A percentile compares a stretch with the other conserved stretches of the same genome.
Conservation (phyloP, 2,888 invertebrate species). For the Phrixothrix hirtus region DNA sequence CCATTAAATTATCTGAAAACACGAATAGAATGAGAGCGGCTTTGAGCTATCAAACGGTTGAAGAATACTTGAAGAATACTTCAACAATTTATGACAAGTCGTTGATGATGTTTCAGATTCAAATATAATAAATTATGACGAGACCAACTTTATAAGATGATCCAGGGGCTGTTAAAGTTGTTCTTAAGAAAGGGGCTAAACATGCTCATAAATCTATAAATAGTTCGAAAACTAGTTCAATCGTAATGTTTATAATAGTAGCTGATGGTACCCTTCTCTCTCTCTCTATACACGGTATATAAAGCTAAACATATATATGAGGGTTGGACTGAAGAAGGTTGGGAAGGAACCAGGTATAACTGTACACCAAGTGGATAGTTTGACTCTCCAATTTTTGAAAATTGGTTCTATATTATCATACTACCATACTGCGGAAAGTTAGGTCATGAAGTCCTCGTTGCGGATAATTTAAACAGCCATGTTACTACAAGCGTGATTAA, state of each 20-base stretch:
- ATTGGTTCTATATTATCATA: neutral
- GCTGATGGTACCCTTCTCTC: neutral
- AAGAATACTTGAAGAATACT: slow-evolving; percentile 31
- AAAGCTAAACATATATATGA: neutral
- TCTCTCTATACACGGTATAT: neutral
- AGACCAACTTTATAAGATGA: slow-evolving; percentile 45
- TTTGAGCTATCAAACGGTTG: slow-evolving; percentile 25
- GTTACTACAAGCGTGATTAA: too few species aligned
- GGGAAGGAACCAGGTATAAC: neutral
- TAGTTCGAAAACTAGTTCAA: slow-evolving; percentile 27
- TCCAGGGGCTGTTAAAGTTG: slow-evolving; percentile 33
- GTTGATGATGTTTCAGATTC: neutral
- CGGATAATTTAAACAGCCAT: too few species aligned
- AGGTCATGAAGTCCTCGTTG: too few species aligned
- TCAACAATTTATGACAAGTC: slow-evolving; percentile 21
- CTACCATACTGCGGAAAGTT: neutral
- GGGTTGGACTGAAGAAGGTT: neutral
- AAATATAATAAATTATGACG: slow-evolving; percentile 44
- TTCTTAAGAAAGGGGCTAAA: slow-evolving; percentile 25
- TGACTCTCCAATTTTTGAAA: neutral
- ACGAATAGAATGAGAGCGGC: neutral
- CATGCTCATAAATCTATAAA: slow-evolving; percentile 30
- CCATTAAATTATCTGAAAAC: slow-evolving; percentile 1
- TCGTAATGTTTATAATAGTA: slow-evolving; percentile 40
- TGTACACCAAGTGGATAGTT: neutral